Evolutionary conservation across 1,140 invertebrate genomes (phyloP).

Genomic region (Brachionus calyciflorus): DNA sequence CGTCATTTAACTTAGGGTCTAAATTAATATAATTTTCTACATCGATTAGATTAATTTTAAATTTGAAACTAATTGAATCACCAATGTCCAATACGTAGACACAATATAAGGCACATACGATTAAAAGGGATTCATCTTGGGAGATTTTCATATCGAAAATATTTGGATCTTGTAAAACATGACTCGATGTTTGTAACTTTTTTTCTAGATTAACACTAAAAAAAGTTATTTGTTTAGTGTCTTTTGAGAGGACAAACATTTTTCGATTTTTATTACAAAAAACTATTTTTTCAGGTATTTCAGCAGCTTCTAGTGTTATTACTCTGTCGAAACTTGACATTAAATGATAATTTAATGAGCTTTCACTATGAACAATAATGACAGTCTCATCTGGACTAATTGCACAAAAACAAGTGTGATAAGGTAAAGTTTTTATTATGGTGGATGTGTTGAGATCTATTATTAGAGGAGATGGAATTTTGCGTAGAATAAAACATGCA

Average conservation of each 20-base stretch:
- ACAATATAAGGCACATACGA: constrained; percentile 30
- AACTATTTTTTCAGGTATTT: constrained; percentile 42
- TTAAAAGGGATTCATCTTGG: background rate
- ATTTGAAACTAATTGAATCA: constrained; percentile 4
- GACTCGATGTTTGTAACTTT: constrained; percentile 12
- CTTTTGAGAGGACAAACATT: constrained; percentile 28
- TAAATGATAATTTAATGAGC: background rate
- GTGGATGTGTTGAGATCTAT: background rate
- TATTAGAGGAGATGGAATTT: constrained; percentile 19
- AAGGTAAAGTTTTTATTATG: constrained; percentile 9
- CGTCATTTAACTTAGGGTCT: background rate
- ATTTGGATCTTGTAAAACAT: constrained; percentile 31
- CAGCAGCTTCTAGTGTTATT: background rate
- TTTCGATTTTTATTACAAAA: constrained; percentile 34
- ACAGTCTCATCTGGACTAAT: constrained; percentile 27
- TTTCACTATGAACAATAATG: constrained; percentile 38
- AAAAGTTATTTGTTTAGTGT: constrained; percentile 25
- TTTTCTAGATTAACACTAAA: constrained; percentile 19
- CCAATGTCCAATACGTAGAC: background rate
- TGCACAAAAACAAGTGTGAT: constrained; percentile 28
- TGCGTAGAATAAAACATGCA: constrained; percentile 15
- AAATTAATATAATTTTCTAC: background rate
- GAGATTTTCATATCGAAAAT: constrained; percentile 5
- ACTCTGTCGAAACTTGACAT: constrained; percentile 4
- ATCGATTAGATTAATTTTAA: background rate